Conservation (phyloP, 2,113 vertebrate genomes). For the Pagrus major region DNA sequence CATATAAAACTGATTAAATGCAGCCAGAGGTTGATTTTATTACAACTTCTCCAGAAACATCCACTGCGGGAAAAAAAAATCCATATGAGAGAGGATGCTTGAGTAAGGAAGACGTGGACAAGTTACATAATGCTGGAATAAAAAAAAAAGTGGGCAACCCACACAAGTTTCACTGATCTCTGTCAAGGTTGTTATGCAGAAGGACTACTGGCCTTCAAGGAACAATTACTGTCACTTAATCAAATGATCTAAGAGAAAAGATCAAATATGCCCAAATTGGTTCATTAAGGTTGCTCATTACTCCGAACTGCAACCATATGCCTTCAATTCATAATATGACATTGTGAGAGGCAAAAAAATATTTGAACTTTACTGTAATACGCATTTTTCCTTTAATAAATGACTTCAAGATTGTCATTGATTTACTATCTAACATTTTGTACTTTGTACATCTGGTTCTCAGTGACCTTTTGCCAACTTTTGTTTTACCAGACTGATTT, state of each 20-base stretch:
- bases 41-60: not conserved
- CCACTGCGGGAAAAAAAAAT: not conserved
- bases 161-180: not conserved
- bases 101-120: not conserved
- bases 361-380: not conserved
- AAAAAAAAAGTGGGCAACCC: not conserved
- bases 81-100: not conserved
- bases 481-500: not conserved
- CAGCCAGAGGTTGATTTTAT: not conserved
- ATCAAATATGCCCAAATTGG: not conserved
- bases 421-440: not conserved
- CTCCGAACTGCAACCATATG: not conserved
- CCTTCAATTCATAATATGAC: not conserved
- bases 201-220: not conserved
- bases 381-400: not conserved
- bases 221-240: not conserved
- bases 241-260: not conserved
- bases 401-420: not conserved
- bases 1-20: not conserved
- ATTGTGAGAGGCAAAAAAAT: not conserved
- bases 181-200: not conserved
- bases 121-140: not conserved
- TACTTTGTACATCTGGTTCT: constrained; percentile 27
- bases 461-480: not conserved
- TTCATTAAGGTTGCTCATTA: not conserved